Evolutionary conservation across 2,888 invertebrate species (phyloP).

Genomic region (Philhelius pedissequus): DNA sequence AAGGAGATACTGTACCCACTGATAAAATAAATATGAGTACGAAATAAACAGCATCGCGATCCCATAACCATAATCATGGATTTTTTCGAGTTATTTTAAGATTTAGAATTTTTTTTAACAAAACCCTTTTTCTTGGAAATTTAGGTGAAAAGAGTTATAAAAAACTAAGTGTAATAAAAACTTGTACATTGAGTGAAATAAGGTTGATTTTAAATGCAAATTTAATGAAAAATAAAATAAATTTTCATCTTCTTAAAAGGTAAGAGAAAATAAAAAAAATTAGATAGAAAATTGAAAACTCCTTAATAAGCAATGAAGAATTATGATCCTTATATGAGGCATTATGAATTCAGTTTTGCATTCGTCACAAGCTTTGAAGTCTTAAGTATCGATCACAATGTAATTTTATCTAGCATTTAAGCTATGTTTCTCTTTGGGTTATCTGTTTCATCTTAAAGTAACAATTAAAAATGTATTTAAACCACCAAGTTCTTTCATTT

Average conservation of each 20-base stretch:
- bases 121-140: slow-evolving; percentile 11
- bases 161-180: too few relatives aligned
- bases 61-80: slow-evolving; percentile 17
- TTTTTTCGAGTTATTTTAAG: slow-evolving; percentile 21
- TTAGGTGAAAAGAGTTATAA: not conserved
- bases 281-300: not conserved
- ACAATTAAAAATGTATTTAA: not conserved
- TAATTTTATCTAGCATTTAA: too few relatives aligned
- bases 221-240: slow-evolving; percentile 7
- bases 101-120: not conserved
- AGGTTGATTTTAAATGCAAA: slow-evolving; percentile 29
- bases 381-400: too few relatives aligned
- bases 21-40: not conserved
- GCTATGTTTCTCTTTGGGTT: too few relatives aligned
- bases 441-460: not conserved
- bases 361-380: not conserved
- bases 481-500: not conserved
- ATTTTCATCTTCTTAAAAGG: not conserved
- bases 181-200: not conserved
- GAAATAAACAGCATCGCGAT: slow-evolving; percentile 20
- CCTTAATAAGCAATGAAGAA: too few relatives aligned
- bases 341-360: not conserved
- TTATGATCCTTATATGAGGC: not conserved
- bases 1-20: not conserved
- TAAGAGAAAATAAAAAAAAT: not conserved